Evolutionary conservation across 2,888 invertebrate genomes (phyloP).

Genomic region (Margaritifera margaritifera): DNA sequence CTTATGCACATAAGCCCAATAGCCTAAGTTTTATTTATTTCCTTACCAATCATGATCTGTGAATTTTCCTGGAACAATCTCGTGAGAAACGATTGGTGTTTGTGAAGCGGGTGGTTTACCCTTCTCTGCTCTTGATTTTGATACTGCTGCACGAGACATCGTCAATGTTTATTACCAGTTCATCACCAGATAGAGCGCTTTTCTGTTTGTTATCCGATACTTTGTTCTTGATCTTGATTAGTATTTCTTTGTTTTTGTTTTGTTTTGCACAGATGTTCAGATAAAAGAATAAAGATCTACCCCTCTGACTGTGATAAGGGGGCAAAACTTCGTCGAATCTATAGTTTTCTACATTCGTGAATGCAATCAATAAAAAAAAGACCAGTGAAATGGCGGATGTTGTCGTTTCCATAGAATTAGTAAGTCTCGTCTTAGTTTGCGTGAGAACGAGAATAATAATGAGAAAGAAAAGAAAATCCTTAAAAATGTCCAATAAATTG

Average conservation of each 20-base stretch:
- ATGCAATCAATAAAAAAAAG: neutral
- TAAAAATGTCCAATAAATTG: too few relatives aligned
- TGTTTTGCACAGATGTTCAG: too few relatives aligned
- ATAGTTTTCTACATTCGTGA: neutral
- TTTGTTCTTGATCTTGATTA: too few relatives aligned
- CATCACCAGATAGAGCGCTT: neutral
- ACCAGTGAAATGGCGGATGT: neutral
- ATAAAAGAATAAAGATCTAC: too few relatives aligned
- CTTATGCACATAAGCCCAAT: too few relatives aligned
- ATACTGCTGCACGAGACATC: conserved; percentile 62
- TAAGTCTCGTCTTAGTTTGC: neutral
- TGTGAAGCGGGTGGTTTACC: conserved; percentile 60
- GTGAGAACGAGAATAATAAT: neutral
- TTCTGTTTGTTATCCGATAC: too few relatives aligned
- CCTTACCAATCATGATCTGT: conserved; percentile 72
- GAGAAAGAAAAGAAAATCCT: too few relatives aligned
- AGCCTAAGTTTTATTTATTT: conserved; percentile 2
- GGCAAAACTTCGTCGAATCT: too few relatives aligned
- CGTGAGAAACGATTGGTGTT: conserved; percentile 68
- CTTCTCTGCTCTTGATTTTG: conserved; percentile 65
- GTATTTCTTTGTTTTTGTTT: too few relatives aligned
- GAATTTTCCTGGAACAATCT: conserved; percentile 72
- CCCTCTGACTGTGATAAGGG: too few relatives aligned
- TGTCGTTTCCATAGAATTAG: neutral
- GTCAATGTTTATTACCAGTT: conserved; percentile 5